Percentiles rank a stretch among this genome's conserved stretches.
Evolutionary conservation across 2,797 vertebrate species (phyloP).

Genomic region (Telmatherina bonti): DNA sequence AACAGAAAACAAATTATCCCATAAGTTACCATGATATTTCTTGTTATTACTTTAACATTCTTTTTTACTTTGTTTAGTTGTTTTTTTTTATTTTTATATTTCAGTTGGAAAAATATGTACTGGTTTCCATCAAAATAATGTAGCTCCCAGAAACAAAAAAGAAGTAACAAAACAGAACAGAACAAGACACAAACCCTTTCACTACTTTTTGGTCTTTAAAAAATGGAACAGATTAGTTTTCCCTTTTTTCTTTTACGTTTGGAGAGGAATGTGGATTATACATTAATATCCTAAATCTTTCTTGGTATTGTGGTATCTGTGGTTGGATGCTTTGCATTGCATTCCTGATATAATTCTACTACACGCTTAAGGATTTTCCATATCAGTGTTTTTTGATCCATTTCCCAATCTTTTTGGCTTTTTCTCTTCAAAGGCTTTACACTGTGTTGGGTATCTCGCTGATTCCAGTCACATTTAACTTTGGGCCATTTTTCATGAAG

Average conservation of each 20-base stretch:
- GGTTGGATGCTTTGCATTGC: constrained; percentile 51
- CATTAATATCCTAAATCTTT: neutral
- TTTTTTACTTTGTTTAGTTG: too few species aligned
- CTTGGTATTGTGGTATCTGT: constrained; percentile 32
- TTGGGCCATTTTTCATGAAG: constrained; percentile 46
- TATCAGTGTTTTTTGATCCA: constrained; percentile 67
- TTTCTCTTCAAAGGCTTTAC: constrained; percentile 61
- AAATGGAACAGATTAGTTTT: neutral
- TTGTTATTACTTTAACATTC: too few species aligned
- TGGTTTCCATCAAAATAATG: too few species aligned
- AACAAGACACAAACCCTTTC: neutral
- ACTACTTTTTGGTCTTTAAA: neutral
- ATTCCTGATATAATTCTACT: constrained; percentile 55
- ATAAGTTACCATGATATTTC: too few species aligned
- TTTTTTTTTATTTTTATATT: too few species aligned
- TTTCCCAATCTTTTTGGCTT: constrained; percentile 45
- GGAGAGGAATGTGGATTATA: neutral
- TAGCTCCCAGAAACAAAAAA: too few species aligned
- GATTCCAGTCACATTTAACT: constrained; percentile 69
- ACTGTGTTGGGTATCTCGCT: constrained; percentile 63
- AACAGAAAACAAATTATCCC: too few species aligned
- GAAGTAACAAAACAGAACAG: neutral
- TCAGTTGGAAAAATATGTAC: too few species aligned
- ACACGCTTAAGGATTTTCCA: constrained; percentile 59
- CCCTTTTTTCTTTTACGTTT: neutral